phyloP scores from a whole-genome alignment of 2,888 invertebrate species.

The Agriopis aurantiaria region DNA sequence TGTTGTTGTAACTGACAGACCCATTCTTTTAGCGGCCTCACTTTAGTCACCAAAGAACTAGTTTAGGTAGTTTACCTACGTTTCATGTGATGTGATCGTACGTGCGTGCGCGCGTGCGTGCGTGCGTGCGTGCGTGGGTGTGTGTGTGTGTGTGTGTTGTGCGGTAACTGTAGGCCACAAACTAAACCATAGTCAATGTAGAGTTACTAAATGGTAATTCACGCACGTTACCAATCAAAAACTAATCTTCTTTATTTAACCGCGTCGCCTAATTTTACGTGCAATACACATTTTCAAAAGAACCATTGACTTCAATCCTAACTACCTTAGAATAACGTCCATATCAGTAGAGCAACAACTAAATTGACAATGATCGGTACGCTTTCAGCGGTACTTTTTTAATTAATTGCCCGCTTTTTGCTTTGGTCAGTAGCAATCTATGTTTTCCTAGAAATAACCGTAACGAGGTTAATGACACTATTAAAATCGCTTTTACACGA shows the following conservation, averaged over 20 bases:
- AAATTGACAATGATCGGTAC: conserved; percentile 37
- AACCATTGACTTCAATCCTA: background rate
- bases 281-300: conserved; percentile 16
- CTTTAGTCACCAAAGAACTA: too few relatives aligned
- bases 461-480: conserved; percentile 70
- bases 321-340: background rate
- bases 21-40: too few relatives aligned
- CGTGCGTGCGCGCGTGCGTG: too few relatives aligned
- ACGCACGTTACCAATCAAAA: conserved; percentile 28
- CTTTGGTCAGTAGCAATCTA: conserved; percentile 65
- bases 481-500: conserved; percentile 47
- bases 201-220: conserved; percentile 36
- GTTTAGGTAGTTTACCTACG: too few relatives aligned
- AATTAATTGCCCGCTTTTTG: conserved; percentile 76
- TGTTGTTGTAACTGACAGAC: too few relatives aligned
- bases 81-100: too few relatives aligned
- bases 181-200: conserved; percentile 1
- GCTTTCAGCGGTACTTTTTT: conserved; percentile 67
- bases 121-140: too few relatives aligned
- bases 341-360: background rate
- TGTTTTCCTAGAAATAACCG: conserved; percentile 68
- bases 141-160: too few relatives aligned
- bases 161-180: background rate
- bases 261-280: conserved; percentile 21
- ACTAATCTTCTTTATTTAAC: conserved; percentile 22